Base-by-base conservation (phyloP, 2,888 invertebrate genomes). In the Phortica magna region DNA sequence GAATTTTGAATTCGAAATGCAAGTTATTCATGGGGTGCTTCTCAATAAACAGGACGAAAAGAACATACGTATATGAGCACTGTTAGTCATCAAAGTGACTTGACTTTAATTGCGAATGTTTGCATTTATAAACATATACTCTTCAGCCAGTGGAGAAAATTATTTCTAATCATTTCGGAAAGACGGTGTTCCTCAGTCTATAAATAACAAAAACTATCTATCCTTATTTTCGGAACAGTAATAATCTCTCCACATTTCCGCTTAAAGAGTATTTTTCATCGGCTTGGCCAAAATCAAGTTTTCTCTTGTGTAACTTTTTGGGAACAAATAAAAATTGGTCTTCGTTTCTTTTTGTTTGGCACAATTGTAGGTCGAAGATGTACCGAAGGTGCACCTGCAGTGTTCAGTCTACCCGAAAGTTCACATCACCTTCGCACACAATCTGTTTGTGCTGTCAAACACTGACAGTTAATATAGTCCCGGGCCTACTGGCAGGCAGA, bases 101-200 rank as follows among this genome's bases (percentile, higher is more conserved):
- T 81, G 64, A 77, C 80, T 84, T 84, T 86, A 85, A 87, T 87
- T 87, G 86, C 85, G 81, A 81, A 79, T 84, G 83, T 75, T 87
- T 88, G 84, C 87, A 88, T 88, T 85, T 78, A 80, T 83, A n/a
- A n/a, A n/a, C n/a, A n/a, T 85, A 88, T 87, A 87, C 88, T 87
- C 83, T 82, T 84, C 82, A 76, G 80, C 87, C 82, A 87, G 84
- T 31, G 31, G 5, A 31, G 31, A 31, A 31, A 31, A 31, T 0
- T 31, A 31, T 31, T 31, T 31, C 0, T 31, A 4, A 31, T 31
- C 31, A 31, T 2, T 31, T 31, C 31, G 3, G 31, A 4, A 4
- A 4, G 31, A 31, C 31, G 31, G 5, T 31, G 31, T 31, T 31
- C 31, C 31, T 31, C 31, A 31, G 31, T 31, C 31, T 31, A 31